Conservation (phyloP, 2,888 invertebrate genomes). For the Cotesia congregata region DNA sequence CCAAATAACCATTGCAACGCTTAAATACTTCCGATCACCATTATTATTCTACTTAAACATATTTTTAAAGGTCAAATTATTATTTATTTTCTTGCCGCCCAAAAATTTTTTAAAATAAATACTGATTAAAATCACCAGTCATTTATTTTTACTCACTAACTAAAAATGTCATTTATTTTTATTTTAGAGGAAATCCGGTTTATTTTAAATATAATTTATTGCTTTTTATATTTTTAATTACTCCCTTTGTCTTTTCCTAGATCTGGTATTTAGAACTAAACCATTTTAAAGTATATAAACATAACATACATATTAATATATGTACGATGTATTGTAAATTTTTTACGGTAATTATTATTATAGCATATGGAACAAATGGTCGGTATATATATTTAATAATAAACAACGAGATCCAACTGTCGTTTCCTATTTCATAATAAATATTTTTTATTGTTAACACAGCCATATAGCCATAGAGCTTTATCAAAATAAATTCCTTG, state of each 20-base stretch:
- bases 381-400: background rate
- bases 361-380: background rate
- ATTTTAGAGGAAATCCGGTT: background rate
- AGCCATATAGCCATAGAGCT: too few species aligned
- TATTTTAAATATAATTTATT: background rate
- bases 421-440: background rate
- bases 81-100: background rate
- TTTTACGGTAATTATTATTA: background rate
- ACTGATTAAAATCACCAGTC: background rate
- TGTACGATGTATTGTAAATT: background rate
- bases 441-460: background rate
- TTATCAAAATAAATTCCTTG: background rate
- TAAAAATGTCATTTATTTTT: background rate
- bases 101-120: background rate
- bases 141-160: background rate
- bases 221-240: background rate
- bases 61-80: background rate
- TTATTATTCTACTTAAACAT: background rate
- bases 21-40: background rate
- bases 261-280: background rate
- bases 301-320: background rate
- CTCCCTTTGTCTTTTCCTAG: background rate
- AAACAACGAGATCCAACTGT: background rate
- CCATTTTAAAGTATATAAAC: background rate
- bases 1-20: background rate